Conservation (phyloP, 2,113 vertebrate species). For the Oncorhynchus kisutch region DNA sequence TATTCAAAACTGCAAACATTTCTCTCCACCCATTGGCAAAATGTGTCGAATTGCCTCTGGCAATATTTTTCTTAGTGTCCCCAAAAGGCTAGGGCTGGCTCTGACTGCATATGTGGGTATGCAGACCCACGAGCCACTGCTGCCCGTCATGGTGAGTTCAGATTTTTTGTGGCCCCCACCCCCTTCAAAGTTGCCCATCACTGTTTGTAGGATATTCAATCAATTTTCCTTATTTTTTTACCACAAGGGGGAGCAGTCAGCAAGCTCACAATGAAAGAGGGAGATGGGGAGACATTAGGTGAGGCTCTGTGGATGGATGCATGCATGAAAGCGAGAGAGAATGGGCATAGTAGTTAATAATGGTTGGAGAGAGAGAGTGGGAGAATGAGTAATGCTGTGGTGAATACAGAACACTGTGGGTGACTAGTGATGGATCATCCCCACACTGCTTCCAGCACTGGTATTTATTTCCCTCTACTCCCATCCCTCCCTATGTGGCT, state of each 20-base stretch:
- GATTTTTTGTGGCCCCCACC: too few relatives aligned
- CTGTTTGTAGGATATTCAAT: too few relatives aligned
- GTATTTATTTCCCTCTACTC: neutral
- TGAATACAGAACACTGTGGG: neutral
- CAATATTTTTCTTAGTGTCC: too few relatives aligned
- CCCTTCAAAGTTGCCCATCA: too few relatives aligned
- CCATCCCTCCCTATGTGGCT: neutral
- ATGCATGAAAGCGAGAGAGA: neutral
- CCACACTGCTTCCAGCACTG: conserved; percentile 21
- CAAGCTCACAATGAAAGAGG: conserved; percentile 12
- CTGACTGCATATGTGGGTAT: too few relatives aligned
- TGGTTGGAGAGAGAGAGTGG: neutral
- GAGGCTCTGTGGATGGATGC: too few relatives aligned
- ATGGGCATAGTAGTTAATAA: neutral
- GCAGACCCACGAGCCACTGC: too few relatives aligned
- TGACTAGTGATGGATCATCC: neutral
- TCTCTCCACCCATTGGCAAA: too few relatives aligned
- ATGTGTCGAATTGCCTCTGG: too few relatives aligned
- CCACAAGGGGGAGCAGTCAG: conserved; percentile 16
- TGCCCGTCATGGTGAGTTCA: too few relatives aligned
- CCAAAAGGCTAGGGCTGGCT: too few relatives aligned
- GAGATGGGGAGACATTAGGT: neutral
- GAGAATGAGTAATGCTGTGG: neutral
- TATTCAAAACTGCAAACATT: too few relatives aligned
- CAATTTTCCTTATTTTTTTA: neutral